phyloP scores from a whole-genome alignment of 2,113 vertebrate genomes.

The Morone chrysops region DNA sequence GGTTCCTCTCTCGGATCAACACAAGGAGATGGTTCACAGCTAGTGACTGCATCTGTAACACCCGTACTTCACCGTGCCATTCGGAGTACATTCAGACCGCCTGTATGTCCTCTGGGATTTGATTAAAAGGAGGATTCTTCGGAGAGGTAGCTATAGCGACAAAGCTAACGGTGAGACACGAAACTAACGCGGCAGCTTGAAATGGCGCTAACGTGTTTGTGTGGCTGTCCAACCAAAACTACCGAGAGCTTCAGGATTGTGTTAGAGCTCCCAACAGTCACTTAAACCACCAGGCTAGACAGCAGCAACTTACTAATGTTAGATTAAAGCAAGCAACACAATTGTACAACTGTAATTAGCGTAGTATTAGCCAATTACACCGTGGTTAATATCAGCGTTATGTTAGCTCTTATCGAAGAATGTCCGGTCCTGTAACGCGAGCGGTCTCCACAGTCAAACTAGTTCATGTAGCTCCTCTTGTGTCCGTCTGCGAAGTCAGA shows the following conservation, averaged over 20 bases:
- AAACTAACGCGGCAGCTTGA: slow-evolving; percentile 33
- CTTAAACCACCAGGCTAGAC: neutral
- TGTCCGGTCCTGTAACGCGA: neutral
- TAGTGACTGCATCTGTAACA: neutral
- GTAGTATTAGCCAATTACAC: neutral
- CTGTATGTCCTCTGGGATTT: neutral
- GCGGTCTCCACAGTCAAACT: no score
- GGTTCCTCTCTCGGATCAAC: slow-evolving; percentile 31
- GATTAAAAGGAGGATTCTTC: neutral
- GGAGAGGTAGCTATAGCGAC: neutral
- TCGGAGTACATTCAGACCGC: neutral
- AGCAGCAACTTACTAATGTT: neutral
- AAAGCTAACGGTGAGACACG: slow-evolving; percentile 56
- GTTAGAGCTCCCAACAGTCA: no score
- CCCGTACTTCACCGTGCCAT: neutral
- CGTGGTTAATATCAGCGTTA: neutral
- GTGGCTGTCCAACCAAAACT: neutral
- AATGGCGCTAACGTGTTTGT: slow-evolving; percentile 50
- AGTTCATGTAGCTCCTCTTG: neutral
- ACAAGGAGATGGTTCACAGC: slow-evolving; percentile 47
- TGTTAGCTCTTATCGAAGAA: neutral
- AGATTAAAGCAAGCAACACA: neutral
- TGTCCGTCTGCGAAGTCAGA: neutral
- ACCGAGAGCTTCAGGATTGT: neutral
- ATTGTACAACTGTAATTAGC: neutral